phyloP scores from a whole-genome alignment of 2,888 invertebrate species.

The Orchesellides sinensis region DNA sequence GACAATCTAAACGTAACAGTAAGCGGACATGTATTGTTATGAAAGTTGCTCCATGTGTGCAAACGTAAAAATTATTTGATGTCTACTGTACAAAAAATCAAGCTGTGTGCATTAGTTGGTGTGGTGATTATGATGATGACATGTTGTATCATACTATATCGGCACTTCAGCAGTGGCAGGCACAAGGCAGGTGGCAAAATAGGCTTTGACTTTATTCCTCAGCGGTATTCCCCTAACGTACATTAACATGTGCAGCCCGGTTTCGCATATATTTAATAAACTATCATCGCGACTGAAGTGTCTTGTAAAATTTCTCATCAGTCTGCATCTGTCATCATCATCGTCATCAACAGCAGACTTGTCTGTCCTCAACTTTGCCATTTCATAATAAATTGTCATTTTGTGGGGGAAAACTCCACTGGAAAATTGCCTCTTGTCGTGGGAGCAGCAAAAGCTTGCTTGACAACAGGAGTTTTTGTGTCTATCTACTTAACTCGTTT shows the following conservation, averaged over 20 bases:
- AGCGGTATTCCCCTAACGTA: background rate
- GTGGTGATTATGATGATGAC: background rate
- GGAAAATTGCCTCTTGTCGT: conserved; percentile 9
- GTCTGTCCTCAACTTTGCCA: background rate
- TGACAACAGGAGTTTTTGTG: too few relatives aligned
- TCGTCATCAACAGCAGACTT: background rate
- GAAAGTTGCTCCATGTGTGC: background rate
- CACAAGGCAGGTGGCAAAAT: too few relatives aligned
- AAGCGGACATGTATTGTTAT: background rate
- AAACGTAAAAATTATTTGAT: background rate
- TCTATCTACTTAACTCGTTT: background rate
- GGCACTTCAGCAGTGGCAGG: too few relatives aligned
- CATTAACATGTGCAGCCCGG: background rate
- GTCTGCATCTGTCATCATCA: conserved; percentile 38
- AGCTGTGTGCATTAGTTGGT: background rate
- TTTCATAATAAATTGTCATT: conserved; percentile 8
- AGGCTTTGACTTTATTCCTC: too few relatives aligned
- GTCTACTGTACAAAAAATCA: background rate
- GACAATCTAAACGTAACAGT: background rate
- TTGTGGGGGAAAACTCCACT: background rate
- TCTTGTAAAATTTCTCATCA: background rate
- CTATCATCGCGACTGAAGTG: too few relatives aligned
- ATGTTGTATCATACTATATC: conserved; percentile 12
- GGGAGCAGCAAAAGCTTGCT: background rate
- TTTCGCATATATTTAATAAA: background rate